Base-by-base conservation (phyloP, 2,797 vertebrate genomes). In the Falco novaeseelandiae region DNA sequence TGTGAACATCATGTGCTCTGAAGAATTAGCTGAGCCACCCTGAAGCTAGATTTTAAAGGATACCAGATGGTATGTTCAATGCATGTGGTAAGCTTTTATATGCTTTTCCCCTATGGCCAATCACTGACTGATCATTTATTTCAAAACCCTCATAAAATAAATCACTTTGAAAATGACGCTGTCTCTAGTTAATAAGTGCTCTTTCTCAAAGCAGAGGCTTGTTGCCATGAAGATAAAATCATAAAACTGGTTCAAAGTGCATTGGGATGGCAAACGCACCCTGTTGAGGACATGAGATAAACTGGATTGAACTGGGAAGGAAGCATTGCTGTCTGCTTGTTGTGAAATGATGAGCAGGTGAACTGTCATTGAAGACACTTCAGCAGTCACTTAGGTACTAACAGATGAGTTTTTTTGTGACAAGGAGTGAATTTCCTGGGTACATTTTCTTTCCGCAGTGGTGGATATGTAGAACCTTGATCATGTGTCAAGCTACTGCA, bases 31-130 rank as follows among this genome's bases (percentile, higher is more conserved):
- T 73, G 73, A 97, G 95, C 96, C 73, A 76, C 93, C 96, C 95
- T 32, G 93, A 93, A 97, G 96, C 93, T 73, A 92, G 93, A 77
- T 93, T 95, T 96, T 97, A 97, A 97, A 94, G 95, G 81, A 77
- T 89, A 94, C 73, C 96, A 97, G 97, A 97, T 97, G 97, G 95
- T 83, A 80, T 38, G 83, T 89, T 93, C 71, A 27, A 52, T 48
- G 86, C 94, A 94, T 89, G 93, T 62, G 97, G 93, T 70, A 73
- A 87, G 96, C 96, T 97, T 94, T 97, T 89, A 90, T 82, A 58
- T 46, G 91, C 95, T 92, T 96, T 91, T 92, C 94, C 96, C 97
- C 92, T 89, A 69, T 96, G 94, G 96, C 96, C 92, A 87, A 83
- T 94, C 88, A 48, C 92, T 51, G 85, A 52, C 85, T 93, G 94